Evolutionary conservation across 2,113 vertebrate species (phyloP), one percentile per base, ranked within the genome.

Genomic region (Petrocephalus zakoni): DNA sequence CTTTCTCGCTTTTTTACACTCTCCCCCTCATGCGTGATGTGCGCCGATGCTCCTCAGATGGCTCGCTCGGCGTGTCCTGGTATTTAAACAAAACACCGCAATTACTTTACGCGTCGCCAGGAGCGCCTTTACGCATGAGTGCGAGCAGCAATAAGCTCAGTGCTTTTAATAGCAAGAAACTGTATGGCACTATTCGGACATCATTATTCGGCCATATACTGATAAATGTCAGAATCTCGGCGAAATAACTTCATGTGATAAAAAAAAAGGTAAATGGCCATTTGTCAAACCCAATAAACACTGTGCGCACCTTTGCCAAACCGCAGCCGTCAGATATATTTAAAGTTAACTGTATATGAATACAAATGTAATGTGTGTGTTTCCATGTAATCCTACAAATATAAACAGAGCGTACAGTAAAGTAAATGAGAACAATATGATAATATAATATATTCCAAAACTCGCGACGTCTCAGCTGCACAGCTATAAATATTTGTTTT

Each of bases 1-100:
- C 92, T 90, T 90, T 89, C 92, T 90, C 91, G 90, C 92, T 90
- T 93, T 90, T 89, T 88, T 90, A 92, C 91, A 90, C 92, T 93
- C 90, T 91, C 61, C 91, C 91, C 92, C 92, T 92, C 92, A 91
- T 94, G 91, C 92, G 92, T 91, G 93, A 92, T 92, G 88, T 94
- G 93, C 91, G 53, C 89, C 90, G 90, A 92, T 88, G 90, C 86
- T 93, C 88, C 93, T 95, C 94, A 96, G 89, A 90, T 89, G 90
- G 87, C 58, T 92, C 90, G 85, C 87, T 90, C 92, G 87, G 88
- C 89, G 91, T 91, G 89, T 93, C 94, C 96, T 96, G 92, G 29
- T 88, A 91, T 93, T 92, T 92, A 93, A 61, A 92, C 61, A 86
- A 87, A 88, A 90, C 53, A 2, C 22, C 81, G 34, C 90, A 49